These are phyloP conservation scores for Artemisiospiza belli DNA, from an alignment of 2,113 vertebrate genomes.

Conservation along the genomic window DNA sequence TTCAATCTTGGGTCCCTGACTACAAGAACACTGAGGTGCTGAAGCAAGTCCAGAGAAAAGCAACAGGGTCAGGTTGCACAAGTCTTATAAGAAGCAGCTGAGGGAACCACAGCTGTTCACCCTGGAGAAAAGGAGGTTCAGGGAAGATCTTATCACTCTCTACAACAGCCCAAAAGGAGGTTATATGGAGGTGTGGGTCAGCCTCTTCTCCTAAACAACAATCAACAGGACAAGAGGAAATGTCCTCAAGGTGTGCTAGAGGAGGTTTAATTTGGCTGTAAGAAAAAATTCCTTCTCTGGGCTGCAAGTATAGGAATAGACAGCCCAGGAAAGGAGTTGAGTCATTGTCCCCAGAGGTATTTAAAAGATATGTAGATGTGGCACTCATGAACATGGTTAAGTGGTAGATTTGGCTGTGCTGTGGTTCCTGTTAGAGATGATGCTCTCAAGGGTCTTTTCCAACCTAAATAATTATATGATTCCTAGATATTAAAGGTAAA, in stretches of 20 bases:
- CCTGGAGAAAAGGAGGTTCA: background rate
- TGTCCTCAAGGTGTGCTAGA: background rate
- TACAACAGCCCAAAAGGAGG: background rate
- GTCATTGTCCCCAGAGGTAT: rapidly evolving
- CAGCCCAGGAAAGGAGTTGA: background rate
- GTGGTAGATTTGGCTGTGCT: background rate
- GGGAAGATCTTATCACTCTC: background rate
- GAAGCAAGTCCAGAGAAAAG: background rate
- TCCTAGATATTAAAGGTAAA: background rate
- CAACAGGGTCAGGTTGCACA: background rate
- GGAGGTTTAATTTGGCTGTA: background rate
- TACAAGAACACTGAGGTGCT: background rate
- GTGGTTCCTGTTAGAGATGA: rapidly evolving
- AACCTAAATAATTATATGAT: background rate
- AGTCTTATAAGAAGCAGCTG: background rate
- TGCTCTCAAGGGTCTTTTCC: background rate
- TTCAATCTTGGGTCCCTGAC: background rate
- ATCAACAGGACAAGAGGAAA: background rate
- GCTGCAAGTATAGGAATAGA: background rate
- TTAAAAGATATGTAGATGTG: background rate
- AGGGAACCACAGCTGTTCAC: background rate
- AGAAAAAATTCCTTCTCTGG: background rate
- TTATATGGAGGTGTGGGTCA: background rate
- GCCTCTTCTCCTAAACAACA: background rate
- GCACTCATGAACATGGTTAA: background rate